A percentile compares a stretch with the other conserved stretches of the same genome.
These are phyloP conservation scores for Drosophila teissieri DNA, from an alignment of 1,140 invertebrate genomes.

Conservation along the genomic window DNA sequence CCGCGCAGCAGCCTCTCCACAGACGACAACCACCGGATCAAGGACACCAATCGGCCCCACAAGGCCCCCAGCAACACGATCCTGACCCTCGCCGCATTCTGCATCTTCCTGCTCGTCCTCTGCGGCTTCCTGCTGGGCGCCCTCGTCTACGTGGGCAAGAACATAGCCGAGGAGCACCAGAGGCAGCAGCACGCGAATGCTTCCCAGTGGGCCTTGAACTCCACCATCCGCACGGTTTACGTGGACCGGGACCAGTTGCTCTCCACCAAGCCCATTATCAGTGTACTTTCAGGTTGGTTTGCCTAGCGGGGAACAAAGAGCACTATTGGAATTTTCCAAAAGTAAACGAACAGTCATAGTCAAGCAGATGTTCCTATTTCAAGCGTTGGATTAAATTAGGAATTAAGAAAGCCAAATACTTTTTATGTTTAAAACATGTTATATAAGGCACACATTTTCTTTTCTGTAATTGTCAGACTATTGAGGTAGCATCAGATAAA, in stretches of 20 bases:
- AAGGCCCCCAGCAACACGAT: conserved; percentile 73
- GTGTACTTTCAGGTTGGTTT: conserved; percentile 66
- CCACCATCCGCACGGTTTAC: conserved; percentile 48
- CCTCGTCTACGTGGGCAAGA: conserved; percentile 85
- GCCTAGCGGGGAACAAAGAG: background rate
- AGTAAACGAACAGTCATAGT: too few relatives aligned
- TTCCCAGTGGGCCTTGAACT: conserved; percentile 34
- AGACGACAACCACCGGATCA: conserved; percentile 81
- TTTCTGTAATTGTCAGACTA: background rate
- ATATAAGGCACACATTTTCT: background rate
- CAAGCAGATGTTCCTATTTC: too few relatives aligned
- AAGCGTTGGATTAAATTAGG: too few relatives aligned
- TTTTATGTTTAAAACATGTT: background rate
- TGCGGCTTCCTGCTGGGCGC: conserved; percentile 85
- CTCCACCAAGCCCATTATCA: conserved; percentile 75
- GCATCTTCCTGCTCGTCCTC: conserved; percentile 85
- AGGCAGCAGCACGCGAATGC: conserved; percentile 46
- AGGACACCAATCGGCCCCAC: conserved; percentile 67
- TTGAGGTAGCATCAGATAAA: background rate
- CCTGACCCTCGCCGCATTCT: conserved; percentile 84
- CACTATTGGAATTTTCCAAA: background rate
- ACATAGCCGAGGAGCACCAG: conserved; percentile 76
- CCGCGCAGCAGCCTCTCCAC: conserved; percentile 81
- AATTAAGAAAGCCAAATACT: background rate
- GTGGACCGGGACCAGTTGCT: conserved; percentile 71